phyloP scores from a whole-genome alignment of 64 coral and sea anemone species.

The Trachythela sp. region DNA sequence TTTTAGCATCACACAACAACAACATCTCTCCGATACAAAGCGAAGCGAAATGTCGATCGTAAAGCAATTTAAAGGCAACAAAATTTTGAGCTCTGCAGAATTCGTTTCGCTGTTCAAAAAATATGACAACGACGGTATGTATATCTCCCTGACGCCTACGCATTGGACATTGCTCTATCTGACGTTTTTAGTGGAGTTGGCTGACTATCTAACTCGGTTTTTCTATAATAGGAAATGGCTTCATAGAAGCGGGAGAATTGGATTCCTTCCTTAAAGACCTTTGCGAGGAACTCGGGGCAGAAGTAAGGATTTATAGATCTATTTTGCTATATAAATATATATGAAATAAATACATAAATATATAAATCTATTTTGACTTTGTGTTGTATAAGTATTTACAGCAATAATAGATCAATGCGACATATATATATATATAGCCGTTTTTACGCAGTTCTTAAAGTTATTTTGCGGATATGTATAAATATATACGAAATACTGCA shows the following conservation, averaged over 20 bases:
- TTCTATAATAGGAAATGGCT: neutral
- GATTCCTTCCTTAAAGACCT: neutral
- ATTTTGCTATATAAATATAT: neutral
- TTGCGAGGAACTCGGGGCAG: neutral
- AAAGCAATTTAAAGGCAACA: constrained; percentile 28
- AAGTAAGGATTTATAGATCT: neutral
- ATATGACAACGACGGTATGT: constrained; percentile 54
- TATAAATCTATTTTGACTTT: too few species aligned
- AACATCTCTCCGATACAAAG: neutral
- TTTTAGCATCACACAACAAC: neutral
- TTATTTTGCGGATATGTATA: too few species aligned
- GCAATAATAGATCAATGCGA: too few species aligned
- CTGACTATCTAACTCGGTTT: neutral
- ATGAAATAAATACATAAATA: too few species aligned
- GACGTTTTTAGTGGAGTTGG: neutral
- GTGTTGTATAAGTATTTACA: too few species aligned
- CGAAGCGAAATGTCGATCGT: neutral
- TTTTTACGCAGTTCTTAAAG: too few species aligned
- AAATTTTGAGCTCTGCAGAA: constrained; percentile 11
- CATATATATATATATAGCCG: too few species aligned
- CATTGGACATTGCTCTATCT: too few species aligned
- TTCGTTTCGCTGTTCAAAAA: constrained; percentile 44
- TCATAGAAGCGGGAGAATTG: neutral
- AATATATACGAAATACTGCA: too few species aligned
- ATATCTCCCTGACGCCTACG: too few species aligned